A percentile compares a stretch with the other conserved stretches of the same genome.
phyloP scores from a whole-genome alignment of 2,113 vertebrate genomes.

The Anthoscopus minutus region DNA sequence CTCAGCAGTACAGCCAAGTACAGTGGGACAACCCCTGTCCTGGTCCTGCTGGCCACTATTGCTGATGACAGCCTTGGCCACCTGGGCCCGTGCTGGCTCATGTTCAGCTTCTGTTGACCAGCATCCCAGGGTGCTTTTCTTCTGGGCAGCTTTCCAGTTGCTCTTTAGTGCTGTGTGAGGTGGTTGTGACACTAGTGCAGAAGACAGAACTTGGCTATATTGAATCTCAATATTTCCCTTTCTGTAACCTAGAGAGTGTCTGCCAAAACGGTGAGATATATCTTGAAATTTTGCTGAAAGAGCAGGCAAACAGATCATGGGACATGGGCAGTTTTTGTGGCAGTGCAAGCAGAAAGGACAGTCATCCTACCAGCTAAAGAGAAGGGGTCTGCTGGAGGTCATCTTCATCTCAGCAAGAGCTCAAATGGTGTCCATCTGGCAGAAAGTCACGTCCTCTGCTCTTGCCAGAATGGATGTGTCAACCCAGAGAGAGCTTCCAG shows the following conservation, averaged over 20 bases:
- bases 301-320: background rate
- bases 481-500: background rate
- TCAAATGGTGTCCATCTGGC: background rate
- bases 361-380: background rate
- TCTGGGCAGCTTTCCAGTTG: background rate
- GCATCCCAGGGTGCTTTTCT: background rate
- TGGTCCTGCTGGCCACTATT: background rate
- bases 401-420: background rate
- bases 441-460: background rate
- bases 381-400: background rate
- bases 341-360: too few species aligned
- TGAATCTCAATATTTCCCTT: background rate
- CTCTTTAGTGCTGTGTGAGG: background rate
- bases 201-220: fast-evolving
- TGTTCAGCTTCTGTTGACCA: background rate
- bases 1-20: background rate
- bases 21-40: background rate
- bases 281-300: background rate
- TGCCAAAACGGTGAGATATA: background rate
- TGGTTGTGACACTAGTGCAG: background rate
- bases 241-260: background rate
- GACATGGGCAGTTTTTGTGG: background rate
- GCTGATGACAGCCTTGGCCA: background rate
- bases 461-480: background rate
- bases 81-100: background rate